A percentile compares a stretch with the other conserved stretches of the same genome.
These are phyloP conservation scores for Cairina moschata DNA, from an alignment of 2,113 vertebrate genomes.

Conservation along the genomic window DNA sequence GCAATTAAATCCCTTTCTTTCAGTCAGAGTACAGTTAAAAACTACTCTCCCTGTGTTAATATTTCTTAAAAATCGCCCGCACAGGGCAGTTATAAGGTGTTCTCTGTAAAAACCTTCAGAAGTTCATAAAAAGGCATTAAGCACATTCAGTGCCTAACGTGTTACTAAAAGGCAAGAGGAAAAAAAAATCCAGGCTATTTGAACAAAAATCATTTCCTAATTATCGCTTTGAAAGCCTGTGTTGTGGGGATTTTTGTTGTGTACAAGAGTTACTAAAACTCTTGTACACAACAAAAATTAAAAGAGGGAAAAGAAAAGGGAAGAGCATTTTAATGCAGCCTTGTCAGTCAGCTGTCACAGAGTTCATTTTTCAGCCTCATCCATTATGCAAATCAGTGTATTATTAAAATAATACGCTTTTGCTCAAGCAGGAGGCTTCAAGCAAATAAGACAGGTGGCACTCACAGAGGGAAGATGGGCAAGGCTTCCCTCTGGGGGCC, in stretches of 20 bases:
- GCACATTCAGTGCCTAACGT: neutral
- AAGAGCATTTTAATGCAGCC: conserved; percentile 30
- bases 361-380: conserved; percentile 45
- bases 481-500: neutral
- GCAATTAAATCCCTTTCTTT: neutral
- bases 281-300: no score
- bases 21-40: neutral
- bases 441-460: conserved; percentile 40
- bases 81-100: neutral
- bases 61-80: neutral
- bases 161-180: neutral
- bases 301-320: conserved; percentile 5
- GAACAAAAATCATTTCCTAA: conserved; percentile 14
- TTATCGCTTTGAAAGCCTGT: neutral
- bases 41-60: neutral
- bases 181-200: neutral
- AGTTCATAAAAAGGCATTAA: neutral
- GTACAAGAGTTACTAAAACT: neutral
- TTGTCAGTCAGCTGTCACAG: conserved; percentile 34
- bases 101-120: neutral
- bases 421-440: conserved; percentile 16
- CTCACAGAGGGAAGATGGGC: neutral
- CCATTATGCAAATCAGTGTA: conserved; percentile 35
- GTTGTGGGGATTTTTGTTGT: conserved; percentile 10
- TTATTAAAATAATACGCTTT: conserved; percentile 44